Percentiles rank a stretch among this genome's conserved stretches.
Conservation (phyloP, 2,888 invertebrate genomes). For the Parnassius apollo region DNA sequence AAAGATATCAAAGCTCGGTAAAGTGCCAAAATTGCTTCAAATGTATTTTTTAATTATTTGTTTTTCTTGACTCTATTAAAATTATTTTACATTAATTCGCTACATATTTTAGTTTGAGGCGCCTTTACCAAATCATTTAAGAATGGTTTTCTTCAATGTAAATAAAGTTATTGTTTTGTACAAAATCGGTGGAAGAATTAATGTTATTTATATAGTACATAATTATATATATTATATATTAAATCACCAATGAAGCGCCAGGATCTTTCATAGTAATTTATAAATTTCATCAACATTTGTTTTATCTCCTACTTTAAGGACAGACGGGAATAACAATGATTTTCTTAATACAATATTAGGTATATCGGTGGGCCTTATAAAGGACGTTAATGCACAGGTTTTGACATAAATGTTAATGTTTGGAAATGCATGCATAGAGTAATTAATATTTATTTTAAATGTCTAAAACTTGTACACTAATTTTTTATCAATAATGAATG, state of each 20-base stretch:
- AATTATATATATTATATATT: conserved; percentile 28
- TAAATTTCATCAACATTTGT: conserved; percentile 12
- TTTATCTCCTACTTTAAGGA: not conserved
- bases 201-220: conserved; percentile 34
- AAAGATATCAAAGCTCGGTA: conserved; percentile 15
- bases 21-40: conserved; percentile 24
- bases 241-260: not conserved
- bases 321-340: not conserved
- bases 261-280: too few species aligned
- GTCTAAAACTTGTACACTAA: too few species aligned
- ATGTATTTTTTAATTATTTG: conserved; percentile 6
- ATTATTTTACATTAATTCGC: conserved; percentile 24
- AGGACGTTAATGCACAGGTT: not conserved
- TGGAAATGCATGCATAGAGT: too few species aligned
- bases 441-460: too few species aligned
- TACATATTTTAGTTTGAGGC: conserved; percentile 41
- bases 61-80: conserved; percentile 27
- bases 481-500: too few species aligned
- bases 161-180: conserved; percentile 74
- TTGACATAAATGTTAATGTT: too few species aligned
- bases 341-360: not conserved
- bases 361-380: not conserved
- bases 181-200: conserved; percentile 71
- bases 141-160: conserved; percentile 59
- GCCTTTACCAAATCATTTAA: conserved; percentile 74